phyloP scores from a whole-genome alignment of 2,113 vertebrate genomes.

The Aspidoscelis tigris region DNA sequence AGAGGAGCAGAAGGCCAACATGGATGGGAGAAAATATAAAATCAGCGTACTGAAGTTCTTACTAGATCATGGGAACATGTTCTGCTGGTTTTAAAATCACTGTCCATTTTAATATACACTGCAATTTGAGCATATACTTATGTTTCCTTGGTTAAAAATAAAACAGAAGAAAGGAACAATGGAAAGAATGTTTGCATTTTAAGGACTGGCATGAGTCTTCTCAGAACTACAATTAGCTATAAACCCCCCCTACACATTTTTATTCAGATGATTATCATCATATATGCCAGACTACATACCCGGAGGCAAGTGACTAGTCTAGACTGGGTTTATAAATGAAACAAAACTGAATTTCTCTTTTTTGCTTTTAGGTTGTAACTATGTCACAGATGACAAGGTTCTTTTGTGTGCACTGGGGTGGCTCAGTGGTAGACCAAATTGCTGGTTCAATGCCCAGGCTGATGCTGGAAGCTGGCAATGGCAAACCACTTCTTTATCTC shows the following conservation, averaged over 20 bases:
- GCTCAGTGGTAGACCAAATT: too few species aligned
- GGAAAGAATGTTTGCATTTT: rapidly evolving
- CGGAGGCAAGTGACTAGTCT: neutral
- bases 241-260: neutral
- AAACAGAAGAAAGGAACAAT: neutral
- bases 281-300: neutral
- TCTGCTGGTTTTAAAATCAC: constrained; percentile 24
- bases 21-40: constrained; percentile 52
- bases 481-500: too few species aligned
- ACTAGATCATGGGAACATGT: constrained; percentile 43
- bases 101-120: constrained; percentile 2
- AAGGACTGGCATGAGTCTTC: neutral
- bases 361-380: neutral
- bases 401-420: neutral
- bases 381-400: neutral
- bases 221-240: rapidly evolving
- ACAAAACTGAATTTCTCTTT: neutral
- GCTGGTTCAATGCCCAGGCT: too few species aligned
- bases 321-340: neutral
- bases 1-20: neutral
- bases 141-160: neutral
- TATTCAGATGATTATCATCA: neutral
- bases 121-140: constrained; percentile 24
- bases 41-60: constrained; percentile 36
- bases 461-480: too few species aligned